These are phyloP conservation scores for Glyptemys insculpta DNA, from an alignment of 2,797 vertebrate species.

Conservation along the genomic window DNA sequence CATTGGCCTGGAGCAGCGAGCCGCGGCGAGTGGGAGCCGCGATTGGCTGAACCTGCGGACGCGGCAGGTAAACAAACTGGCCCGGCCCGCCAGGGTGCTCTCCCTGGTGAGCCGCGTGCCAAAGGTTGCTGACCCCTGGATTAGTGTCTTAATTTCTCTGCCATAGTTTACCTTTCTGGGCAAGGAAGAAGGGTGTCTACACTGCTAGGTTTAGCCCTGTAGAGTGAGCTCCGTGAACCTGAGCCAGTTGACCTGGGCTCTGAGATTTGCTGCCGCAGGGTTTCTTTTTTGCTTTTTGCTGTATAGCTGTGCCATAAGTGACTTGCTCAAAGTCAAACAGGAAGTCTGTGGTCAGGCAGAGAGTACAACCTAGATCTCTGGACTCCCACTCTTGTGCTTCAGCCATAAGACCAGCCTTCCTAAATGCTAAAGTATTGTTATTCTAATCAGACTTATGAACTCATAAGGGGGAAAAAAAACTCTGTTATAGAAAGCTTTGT, in stretches of 20 bases:
- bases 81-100: too few relatives aligned
- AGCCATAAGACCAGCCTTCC: neutral
- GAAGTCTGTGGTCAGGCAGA: neutral
- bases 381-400: neutral
- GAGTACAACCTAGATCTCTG: neutral
- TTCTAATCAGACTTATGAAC: neutral
- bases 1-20: too few relatives aligned
- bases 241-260: neutral
- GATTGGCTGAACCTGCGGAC: too few relatives aligned
- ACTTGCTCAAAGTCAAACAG: neutral
- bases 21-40: too few relatives aligned
- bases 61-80: too few relatives aligned
- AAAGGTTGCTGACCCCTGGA: neutral
- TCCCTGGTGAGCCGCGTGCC: too few relatives aligned
- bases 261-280: too few relatives aligned
- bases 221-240: neutral
- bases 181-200: neutral
- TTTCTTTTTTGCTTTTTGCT: neutral
- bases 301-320: neutral
- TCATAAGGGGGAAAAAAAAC: neutral
- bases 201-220: neutral
- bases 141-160: neutral
- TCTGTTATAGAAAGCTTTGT: neutral
- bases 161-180: neutral
- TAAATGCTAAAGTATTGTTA: neutral